phyloP scores from a whole-genome alignment of 2,888 invertebrate genomes.

The Mesorhabditis sp. region DNA sequence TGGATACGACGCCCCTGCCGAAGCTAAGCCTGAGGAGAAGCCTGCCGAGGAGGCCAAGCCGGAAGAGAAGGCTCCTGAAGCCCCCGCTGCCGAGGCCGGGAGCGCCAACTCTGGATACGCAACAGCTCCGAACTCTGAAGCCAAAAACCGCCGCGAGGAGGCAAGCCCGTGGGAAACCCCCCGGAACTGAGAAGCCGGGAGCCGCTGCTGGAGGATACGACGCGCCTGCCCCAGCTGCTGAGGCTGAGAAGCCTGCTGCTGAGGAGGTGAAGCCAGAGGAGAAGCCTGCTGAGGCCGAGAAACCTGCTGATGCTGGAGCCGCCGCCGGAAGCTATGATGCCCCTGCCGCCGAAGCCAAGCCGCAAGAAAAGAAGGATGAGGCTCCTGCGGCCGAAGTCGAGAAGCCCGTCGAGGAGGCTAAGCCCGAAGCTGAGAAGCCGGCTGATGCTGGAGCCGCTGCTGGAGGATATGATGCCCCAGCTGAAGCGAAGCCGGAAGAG shows the following conservation, averaged over 20 bases:
- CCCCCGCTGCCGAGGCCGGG: background rate
- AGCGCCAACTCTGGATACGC: background rate
- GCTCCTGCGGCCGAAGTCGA: background rate
- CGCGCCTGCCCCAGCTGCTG: background rate
- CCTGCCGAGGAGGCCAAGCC: background rate
- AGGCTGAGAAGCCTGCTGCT: background rate
- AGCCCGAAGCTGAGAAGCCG: background rate
- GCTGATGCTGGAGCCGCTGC: background rate
- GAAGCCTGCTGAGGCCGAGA: background rate
- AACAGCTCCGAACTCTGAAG: background rate
- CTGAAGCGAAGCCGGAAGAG: background rate
- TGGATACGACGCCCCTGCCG: constrained; percentile 2
- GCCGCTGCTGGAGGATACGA: background rate
- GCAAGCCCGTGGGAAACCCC: no score
- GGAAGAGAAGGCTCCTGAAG: background rate
- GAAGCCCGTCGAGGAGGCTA: background rate
- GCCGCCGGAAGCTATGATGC: background rate
- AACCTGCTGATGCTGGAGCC: background rate
- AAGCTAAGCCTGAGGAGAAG: background rate
- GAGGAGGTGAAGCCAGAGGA: background rate
- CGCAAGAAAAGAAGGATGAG: background rate
- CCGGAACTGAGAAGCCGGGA: no score
- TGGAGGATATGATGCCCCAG: constrained; percentile 6
- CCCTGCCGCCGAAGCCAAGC: background rate
- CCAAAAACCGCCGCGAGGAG: background rate